These are phyloP conservation scores for Itoplectis maculator DNA, from an alignment of 2,888 invertebrate species.

Conservation along the genomic window DNA sequence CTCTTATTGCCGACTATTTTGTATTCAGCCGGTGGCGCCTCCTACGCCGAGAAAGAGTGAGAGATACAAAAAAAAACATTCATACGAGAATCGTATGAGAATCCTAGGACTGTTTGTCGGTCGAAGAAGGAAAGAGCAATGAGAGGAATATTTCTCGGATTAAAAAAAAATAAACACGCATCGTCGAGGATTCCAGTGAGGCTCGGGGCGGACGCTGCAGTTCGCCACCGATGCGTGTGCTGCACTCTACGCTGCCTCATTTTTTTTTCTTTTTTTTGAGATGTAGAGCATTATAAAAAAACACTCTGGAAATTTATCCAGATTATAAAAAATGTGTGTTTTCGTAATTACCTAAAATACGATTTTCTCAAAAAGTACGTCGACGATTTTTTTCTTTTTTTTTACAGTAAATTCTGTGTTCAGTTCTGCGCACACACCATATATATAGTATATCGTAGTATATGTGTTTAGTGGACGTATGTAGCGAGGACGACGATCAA, in stretches of 20 bases:
- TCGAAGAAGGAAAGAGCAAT: slow-evolving; percentile 44
- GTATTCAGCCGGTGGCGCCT: slow-evolving; percentile 58
- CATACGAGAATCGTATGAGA: slow-evolving; percentile 44
- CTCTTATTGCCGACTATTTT: slow-evolving; percentile 42
- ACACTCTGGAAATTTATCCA: too few relatives aligned
- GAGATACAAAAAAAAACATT: not conserved
- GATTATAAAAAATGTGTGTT: too few relatives aligned
- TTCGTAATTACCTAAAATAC: too few relatives aligned
- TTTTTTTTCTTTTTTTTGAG: too few relatives aligned
- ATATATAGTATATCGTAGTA: too few relatives aligned
- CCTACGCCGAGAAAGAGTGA: slow-evolving; percentile 39
- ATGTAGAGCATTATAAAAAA: not conserved
- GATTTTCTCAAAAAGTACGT: too few relatives aligned
- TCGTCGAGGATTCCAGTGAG: slow-evolving; percentile 45
- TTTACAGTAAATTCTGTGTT: too few relatives aligned
- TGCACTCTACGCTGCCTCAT: not conserved
- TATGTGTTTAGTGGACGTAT: too few relatives aligned
- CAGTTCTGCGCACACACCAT: too few relatives aligned
- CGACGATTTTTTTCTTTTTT: too few relatives aligned
- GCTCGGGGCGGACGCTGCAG: not conserved
- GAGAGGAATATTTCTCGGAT: slow-evolving; percentile 35
- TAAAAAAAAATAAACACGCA: slow-evolving; percentile 39
- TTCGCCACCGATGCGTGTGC: not conserved
- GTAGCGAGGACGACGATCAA: slow-evolving; percentile 56
- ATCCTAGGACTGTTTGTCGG: slow-evolving; percentile 1